Evolutionary conservation across 2,888 invertebrate species (phyloP).

Genomic region (Melangyna quadrimaculata): DNA sequence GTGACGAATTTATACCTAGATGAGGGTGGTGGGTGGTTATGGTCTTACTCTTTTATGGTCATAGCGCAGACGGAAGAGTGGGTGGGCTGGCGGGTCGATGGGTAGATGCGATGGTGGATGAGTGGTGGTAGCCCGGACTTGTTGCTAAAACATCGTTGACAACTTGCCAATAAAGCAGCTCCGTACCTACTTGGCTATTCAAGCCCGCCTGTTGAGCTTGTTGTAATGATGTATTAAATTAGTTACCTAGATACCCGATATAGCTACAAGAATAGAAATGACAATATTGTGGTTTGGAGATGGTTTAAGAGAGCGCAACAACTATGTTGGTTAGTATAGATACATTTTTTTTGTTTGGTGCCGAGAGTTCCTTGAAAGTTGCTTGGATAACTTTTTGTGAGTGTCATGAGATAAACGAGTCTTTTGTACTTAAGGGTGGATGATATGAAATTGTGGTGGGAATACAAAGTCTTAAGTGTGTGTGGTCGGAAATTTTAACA

Average conservation of each 20-base stretch:
- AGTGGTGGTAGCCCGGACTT: constrained; percentile 35
- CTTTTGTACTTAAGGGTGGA: not conserved
- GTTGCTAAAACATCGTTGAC: constrained; percentile 54
- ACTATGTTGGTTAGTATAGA: constrained; percentile 17
- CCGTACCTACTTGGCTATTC: constrained; percentile 42
- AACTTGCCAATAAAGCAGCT: constrained; percentile 58
- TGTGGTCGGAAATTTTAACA: constrained; percentile 15
- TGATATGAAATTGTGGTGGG: not conserved
- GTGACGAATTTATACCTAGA: not conserved
- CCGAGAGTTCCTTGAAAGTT: constrained; percentile 33
- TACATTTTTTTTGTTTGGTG: not conserved
- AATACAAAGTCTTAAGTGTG: not conserved
- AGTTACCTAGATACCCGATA: constrained; percentile 44
- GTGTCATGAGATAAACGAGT: constrained; percentile 1
- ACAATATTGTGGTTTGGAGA: constrained; percentile 14
- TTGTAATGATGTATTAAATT: constrained; percentile 63
- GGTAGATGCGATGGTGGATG: constrained; percentile 8
- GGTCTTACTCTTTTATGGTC: constrained; percentile 19
- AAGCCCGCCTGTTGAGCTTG: constrained; percentile 52
- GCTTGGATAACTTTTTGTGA: constrained; percentile 3
- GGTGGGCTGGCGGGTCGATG: not conserved
- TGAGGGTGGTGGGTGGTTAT: not conserved
- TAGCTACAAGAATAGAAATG: constrained; percentile 32
- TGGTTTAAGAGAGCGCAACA: constrained; percentile 44
- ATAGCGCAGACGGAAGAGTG: constrained; percentile 1